phyloP scores from a whole-genome alignment of 2,888 invertebrate genomes.

The Capitulum mitella region DNA sequence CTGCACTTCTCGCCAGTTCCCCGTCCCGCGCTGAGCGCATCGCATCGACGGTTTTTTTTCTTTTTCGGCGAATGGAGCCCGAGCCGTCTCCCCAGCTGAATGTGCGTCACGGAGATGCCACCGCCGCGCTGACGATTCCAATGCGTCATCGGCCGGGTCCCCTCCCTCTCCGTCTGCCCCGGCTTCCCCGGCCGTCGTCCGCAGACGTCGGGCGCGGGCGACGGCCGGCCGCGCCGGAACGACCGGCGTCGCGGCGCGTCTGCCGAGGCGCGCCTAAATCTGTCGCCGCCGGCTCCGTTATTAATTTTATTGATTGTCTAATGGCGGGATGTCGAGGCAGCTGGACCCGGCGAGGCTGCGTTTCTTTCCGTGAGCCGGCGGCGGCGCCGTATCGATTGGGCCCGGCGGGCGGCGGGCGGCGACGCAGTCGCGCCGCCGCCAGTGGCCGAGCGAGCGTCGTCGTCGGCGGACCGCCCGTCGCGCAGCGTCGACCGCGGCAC shows the following conservation, averaged over 20 bases:
- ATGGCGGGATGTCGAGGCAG: background rate
- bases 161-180: background rate
- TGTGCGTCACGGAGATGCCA: no score
- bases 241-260: background rate
- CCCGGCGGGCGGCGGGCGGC: background rate
- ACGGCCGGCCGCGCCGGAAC: background rate
- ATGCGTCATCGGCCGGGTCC: background rate
- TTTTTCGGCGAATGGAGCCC: no score
- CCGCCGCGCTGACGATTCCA: no score
- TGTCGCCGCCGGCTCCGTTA: background rate
- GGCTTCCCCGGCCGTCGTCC: background rate
- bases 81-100: no score
- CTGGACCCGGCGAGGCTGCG: background rate
- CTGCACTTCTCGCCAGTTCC: no score
- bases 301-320: conserved; percentile 12
- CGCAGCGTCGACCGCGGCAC: background rate
- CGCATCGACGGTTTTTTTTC: no score
- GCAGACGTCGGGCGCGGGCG: background rate
- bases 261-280: background rate
- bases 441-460: conserved; percentile 26
- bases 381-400: background rate
- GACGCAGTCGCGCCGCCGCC: conserved; percentile 21
- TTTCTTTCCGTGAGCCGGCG: background rate
- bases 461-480: conserved; percentile 10
- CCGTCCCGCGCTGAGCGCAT: no score